phyloP scores from a whole-genome alignment of 2,888 invertebrate species.

The Cremastinae sp. region DNA sequence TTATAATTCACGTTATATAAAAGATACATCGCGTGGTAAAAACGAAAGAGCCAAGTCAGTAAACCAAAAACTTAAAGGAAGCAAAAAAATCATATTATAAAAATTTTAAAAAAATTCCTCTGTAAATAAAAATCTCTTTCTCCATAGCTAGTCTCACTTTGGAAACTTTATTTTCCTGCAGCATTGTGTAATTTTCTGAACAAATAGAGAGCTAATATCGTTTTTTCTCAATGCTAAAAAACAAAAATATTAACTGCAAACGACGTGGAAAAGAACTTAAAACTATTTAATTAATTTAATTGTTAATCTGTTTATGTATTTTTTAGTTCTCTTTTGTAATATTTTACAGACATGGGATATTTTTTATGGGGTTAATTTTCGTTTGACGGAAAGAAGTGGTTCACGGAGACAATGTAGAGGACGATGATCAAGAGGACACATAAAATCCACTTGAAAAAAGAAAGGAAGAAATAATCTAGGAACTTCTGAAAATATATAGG shows the following conservation, averaged over 20 bases:
- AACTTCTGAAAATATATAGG: constrained; percentile 8
- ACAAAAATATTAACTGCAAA: constrained; percentile 24
- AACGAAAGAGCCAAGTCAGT: constrained; percentile 4
- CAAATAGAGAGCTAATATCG: not conserved
- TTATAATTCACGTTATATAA: constrained; percentile 29
- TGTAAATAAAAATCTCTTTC: constrained; percentile 33
- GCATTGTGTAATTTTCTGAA: constrained; percentile 48
- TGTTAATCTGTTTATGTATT: constrained; percentile 5
- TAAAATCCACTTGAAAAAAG: constrained; percentile 20
- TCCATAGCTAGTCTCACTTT: constrained; percentile 34
- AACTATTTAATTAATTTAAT: constrained; percentile 12
- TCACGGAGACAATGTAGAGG: constrained; percentile 8
- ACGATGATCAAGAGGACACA: constrained; percentile 43
- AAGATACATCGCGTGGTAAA: constrained; percentile 38
- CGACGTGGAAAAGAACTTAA: constrained; percentile 14
- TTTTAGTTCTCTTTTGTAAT: not conserved
- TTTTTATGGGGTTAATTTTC: constrained; percentile 5
- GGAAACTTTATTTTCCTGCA: constrained; percentile 34
- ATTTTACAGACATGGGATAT: too few relatives aligned
- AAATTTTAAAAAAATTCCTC: constrained; percentile 24
- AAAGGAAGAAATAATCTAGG: constrained; percentile 32
- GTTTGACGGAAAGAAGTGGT: constrained; percentile 38
- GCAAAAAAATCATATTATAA: constrained; percentile 5
- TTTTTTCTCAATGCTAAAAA: not conserved
- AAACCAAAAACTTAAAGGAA: not conserved